A percentile compares a stretch with the other conserved stretches of the same genome.
These are phyloP conservation scores for Orchesellides sinensis DNA, from an alignment of 2,888 invertebrate genomes.

Conservation along the genomic window DNA sequence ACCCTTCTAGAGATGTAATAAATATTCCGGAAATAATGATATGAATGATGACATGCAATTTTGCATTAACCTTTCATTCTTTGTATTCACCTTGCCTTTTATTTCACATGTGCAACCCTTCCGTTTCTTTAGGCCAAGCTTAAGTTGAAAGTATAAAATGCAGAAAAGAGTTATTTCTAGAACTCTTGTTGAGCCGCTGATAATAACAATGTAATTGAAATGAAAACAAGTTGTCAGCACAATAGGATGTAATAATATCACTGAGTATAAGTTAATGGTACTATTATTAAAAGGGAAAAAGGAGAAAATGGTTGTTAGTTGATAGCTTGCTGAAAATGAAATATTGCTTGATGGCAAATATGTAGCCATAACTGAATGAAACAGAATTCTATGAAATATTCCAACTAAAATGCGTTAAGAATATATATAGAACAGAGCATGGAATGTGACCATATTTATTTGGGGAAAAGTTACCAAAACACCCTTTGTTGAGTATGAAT, in stretches of 20 bases:
- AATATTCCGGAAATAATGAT: too few species aligned
- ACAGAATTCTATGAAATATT: constrained; percentile 24
- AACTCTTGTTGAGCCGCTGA: not conserved
- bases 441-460: not conserved
- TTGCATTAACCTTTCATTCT: constrained; percentile 16
- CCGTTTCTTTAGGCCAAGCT: not conserved
- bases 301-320: not conserved
- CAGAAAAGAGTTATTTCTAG: constrained; percentile 12
- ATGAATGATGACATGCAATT: constrained; percentile 30
- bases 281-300: constrained; percentile 29
- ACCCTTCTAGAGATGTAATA: too few species aligned
- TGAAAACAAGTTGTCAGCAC: constrained; percentile 57
- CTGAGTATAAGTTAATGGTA: not conserved
- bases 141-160: not conserved
- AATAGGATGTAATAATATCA: constrained; percentile 35
- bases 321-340: constrained; percentile 59
- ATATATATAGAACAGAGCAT: not conserved
- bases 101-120: not conserved
- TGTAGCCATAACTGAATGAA: constrained; percentile 40
- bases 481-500: constrained; percentile 10
- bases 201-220: constrained; percentile 58
- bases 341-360: constrained; percentile 47
- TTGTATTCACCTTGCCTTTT: not conserved
- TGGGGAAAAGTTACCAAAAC: constrained; percentile 6
- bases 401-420: too few species aligned